Conservation (phyloP, 2,797 vertebrate species). For the Nannoperca obscura region DNA sequence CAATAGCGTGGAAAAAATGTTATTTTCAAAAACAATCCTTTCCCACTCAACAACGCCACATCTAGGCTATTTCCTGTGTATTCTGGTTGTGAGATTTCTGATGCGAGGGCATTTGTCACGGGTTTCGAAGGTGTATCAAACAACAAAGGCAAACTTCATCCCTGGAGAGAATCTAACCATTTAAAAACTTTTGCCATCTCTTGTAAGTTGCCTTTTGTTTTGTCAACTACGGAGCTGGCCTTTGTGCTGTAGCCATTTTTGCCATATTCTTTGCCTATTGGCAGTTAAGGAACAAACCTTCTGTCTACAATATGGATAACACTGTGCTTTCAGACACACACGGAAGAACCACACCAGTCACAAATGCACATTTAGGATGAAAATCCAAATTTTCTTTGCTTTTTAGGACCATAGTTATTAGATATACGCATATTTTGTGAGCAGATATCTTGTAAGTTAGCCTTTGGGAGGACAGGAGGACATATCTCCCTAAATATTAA, state of each 20-base stretch:
- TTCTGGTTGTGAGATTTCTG: slow-evolving; percentile 87
- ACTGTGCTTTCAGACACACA: slow-evolving; percentile 26
- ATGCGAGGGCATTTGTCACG: slow-evolving; percentile 87
- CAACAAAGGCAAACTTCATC: slow-evolving; percentile 81
- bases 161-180: slow-evolving; percentile 67
- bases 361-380: not conserved
- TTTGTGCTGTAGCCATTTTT: slow-evolving; percentile 47
- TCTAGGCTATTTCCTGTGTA: slow-evolving; percentile 87
- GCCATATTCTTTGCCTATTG: slow-evolving; percentile 42
- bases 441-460: no score
- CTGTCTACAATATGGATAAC: slow-evolving; percentile 9
- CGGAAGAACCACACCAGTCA: slow-evolving; percentile 5
- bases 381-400: not conserved
- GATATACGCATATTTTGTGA: not conserved
- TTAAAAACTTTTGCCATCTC: slow-evolving; percentile 77
- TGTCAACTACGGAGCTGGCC: slow-evolving; percentile 55
- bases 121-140: slow-evolving; percentile 86
- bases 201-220: slow-evolving; percentile 67
- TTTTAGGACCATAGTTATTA: no score
- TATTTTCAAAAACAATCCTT: slow-evolving; percentile 86
- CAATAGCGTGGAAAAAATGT: slow-evolving; percentile 83
- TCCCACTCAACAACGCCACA: slow-evolving; percentile 81
- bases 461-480: not conserved
- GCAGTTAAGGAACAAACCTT: slow-evolving; percentile 24
- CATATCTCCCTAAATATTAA: not conserved